Evolutionary conservation across 1,140 invertebrate genomes (phyloP).

Genomic region (Monomorium pharaonis): DNA sequence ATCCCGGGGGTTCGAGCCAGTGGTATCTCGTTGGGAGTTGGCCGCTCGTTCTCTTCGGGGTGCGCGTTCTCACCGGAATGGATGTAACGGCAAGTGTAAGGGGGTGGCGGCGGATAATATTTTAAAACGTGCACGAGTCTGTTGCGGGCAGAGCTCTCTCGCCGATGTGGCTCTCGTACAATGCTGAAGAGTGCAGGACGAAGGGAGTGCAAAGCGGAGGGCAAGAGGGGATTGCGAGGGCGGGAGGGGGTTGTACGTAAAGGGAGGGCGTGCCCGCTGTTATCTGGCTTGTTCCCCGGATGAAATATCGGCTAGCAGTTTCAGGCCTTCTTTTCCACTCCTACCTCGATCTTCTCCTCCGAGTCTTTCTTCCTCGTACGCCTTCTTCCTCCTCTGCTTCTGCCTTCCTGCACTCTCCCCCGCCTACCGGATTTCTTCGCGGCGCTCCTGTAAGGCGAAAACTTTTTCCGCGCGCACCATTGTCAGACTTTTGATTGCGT

Average conservation of each 20-base stretch:
- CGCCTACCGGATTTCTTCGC: slow-evolving; percentile 19
- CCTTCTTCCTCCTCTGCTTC: slow-evolving; percentile 58
- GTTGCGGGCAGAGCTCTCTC: slow-evolving; percentile 77
- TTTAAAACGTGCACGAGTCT: slow-evolving; percentile 80
- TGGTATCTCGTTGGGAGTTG: slow-evolving; percentile 58
- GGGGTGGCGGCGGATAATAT: slow-evolving; percentile 78
- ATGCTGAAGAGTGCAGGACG: slow-evolving; percentile 62
- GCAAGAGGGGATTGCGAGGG: slow-evolving; percentile 49
- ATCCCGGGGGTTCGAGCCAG: slow-evolving; percentile 50
- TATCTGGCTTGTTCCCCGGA: slow-evolving; percentile 82
- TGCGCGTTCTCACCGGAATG: slow-evolving; percentile 56
- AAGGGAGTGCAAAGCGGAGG: slow-evolving; percentile 56
- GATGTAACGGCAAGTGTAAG: slow-evolving; percentile 66
- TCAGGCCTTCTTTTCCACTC: slow-evolving; percentile 76
- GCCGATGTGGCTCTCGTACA: slow-evolving; percentile 59
- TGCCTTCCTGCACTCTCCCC: neutral
- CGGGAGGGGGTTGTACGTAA: slow-evolving; percentile 61
- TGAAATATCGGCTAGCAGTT: slow-evolving; percentile 83
- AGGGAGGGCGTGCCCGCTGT: slow-evolving; percentile 80
- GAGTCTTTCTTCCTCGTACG: slow-evolving; percentile 69
- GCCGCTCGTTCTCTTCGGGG: slow-evolving; percentile 22
- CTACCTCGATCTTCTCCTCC: slow-evolving; percentile 60
- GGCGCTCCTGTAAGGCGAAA: slow-evolving; percentile 32
- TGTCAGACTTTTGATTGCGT: slow-evolving; percentile 57
- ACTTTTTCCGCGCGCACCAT: slow-evolving; percentile 39